Base-by-base conservation (phyloP, 2,888 invertebrate genomes). In the Dione juno region DNA sequence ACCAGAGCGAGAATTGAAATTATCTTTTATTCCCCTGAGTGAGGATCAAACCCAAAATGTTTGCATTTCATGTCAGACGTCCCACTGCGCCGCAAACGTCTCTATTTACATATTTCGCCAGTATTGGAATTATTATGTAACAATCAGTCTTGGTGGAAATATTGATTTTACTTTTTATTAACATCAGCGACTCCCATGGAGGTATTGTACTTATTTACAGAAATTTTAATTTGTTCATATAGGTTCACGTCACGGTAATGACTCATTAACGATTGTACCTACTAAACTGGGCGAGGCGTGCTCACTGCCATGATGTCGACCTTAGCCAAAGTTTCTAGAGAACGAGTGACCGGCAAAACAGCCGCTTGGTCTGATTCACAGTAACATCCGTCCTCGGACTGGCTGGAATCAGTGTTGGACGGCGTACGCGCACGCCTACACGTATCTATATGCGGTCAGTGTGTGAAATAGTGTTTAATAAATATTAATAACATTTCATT, bases 371-470 rank as follows among this genome's bases (percentile, higher is more conserved):
- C 85, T 89, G 89, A 88, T 84, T 90, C 89, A 90, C 82, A 78
- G 81, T 80, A 81, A 83, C 85, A 86, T 88, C 87, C 89, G 88
- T 82, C 82, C 81, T 79, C 80, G 80, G 81, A 80, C 80, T 77
- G 81, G 78, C 77, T 76, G 78, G 77, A 78, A 77, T 81, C 83
- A 87, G 87, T 88, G 79, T 79, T 77, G 78, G 77, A 73, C 84
- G 81, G 78, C 90, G 85, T 86, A 81, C 82, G 89, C 89, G 90
- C 90, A 88, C 81, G 84, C 80, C 81, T 81, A 85, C 86, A 88
- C 87, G 86, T 84, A 78, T 85, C 75, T 80, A 79, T 84, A 77
- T 83, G 78, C 81, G 85, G 87, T 85, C 85, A 87, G 90, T 88
- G 89, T 87, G 84, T 88, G 86, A 85, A 76, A 73, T 66, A 84